phyloP scores from a whole-genome alignment of 2,888 invertebrate species.

The Aspidapion aeneum region DNA sequence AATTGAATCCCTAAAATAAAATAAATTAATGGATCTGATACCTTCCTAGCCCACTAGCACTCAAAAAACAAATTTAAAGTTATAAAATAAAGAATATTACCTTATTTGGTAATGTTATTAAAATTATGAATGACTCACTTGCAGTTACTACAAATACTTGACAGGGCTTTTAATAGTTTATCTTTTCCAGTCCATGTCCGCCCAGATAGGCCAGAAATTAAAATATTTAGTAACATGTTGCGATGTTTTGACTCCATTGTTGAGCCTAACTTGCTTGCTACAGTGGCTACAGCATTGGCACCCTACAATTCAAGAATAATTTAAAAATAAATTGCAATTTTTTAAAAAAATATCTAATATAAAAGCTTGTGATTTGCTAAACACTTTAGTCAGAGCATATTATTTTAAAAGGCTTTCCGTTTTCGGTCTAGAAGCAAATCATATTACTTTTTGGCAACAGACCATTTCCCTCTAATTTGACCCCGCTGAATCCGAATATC shows the following conservation, averaged over 20 bases:
- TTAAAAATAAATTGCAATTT: too few relatives aligned
- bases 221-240: constrained; percentile 61
- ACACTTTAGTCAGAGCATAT: background rate
- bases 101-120: too few relatives aligned
- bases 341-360: background rate
- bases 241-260: constrained; percentile 63
- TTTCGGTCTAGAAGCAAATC: too few relatives aligned
- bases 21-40: background rate
- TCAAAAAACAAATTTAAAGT: background rate
- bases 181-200: constrained; percentile 92
- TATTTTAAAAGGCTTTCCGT: too few relatives aligned
- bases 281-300: constrained; percentile 75
- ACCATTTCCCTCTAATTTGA: too few relatives aligned
- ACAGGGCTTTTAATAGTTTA: constrained; percentile 71
- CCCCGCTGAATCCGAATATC: too few relatives aligned
- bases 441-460: too few relatives aligned
- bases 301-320: too few relatives aligned
- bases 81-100: background rate
- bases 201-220: constrained; percentile 68
- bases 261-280: constrained; percentile 66
- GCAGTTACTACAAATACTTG: constrained; percentile 66
- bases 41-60: background rate
- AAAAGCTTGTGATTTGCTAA: background rate
- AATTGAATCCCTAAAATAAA: constrained; percentile 44
- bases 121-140: too few relatives aligned